Percentiles rank a stretch among this genome's conserved stretches.
Evolutionary conservation across 1,140 invertebrate genomes (phyloP).

Genomic region (Papilio polytes): DNA sequence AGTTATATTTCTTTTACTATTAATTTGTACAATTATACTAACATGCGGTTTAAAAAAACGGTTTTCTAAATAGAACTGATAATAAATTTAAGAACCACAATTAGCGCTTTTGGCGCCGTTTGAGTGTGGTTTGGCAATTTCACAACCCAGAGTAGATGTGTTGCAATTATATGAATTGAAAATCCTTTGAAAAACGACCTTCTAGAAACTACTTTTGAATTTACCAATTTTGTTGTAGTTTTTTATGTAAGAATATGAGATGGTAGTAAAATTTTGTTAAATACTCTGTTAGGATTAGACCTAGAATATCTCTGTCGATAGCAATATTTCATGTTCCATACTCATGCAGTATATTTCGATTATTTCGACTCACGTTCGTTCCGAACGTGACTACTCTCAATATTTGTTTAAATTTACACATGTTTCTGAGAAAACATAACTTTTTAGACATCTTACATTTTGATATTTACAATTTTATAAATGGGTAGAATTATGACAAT

Average conservation of each 20-base stretch:
- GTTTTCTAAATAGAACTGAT: not conserved
- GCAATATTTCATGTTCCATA: slow-evolving; percentile 18
- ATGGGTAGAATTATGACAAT: too few relatives aligned
- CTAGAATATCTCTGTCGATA: not conserved
- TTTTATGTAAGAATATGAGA: not conserved
- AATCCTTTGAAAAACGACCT: not conserved
- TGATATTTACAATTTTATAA: not conserved
- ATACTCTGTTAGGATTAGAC: not conserved
- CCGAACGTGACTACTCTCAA: slow-evolving; percentile 3
- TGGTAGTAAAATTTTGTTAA: not conserved
- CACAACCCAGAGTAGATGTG: not conserved
- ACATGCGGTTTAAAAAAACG: not conserved
- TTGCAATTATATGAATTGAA: not conserved
- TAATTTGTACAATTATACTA: too few relatives aligned
- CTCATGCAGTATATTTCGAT: not conserved
- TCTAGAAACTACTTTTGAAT: not conserved
- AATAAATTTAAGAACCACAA: slow-evolving; percentile 14
- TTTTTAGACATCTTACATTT: not conserved
- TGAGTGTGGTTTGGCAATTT: slow-evolving; percentile 24
- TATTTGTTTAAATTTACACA: slow-evolving; percentile 24
- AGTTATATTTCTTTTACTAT: too few relatives aligned
- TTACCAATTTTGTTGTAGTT: not conserved
- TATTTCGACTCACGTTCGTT: slow-evolving; percentile 25
- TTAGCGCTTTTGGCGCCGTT: slow-evolving; percentile 14
- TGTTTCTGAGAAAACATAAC: not conserved